Percentiles rank a stretch among this genome's conserved stretches.
Conservation (phyloP, 35 echinoderm and acorn worm species). For the Eucidaris tribuloides region DNA sequence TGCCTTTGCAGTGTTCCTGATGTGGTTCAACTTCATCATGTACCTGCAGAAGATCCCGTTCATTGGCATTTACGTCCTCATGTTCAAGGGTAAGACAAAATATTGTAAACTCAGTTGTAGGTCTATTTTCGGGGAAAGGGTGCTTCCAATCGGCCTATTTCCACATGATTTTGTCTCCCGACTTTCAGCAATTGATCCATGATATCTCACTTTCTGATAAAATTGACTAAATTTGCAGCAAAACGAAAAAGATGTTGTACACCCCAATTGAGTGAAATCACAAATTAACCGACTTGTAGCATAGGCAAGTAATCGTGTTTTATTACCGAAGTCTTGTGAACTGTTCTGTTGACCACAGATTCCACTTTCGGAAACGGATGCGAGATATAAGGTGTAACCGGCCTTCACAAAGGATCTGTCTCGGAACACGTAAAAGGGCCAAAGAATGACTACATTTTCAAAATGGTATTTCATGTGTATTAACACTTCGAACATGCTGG, state of each 20-base stretch:
- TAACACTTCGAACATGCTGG: too few species aligned
- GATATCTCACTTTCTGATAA: neutral
- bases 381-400: too few species aligned
- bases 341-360: too few species aligned
- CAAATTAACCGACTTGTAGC: too few species aligned
- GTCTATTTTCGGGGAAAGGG: neutral
- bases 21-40: slow-evolving; percentile 14
- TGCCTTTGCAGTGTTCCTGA: slow-evolving; percentile 15
- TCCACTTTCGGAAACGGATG: too few species aligned
- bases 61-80: slow-evolving; percentile 17
- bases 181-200: neutral
- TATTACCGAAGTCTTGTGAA: too few species aligned
- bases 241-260: neutral
- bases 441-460: too few species aligned
- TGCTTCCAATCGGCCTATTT: neutral
- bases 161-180: neutral
- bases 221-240: neutral
- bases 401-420: too few species aligned
- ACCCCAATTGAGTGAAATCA: too few species aligned
- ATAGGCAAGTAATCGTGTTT: too few species aligned
- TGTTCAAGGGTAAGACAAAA: neutral
- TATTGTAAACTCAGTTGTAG: neutral
- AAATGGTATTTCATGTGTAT: too few species aligned
- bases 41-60: neutral
- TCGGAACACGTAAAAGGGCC: too few species aligned